Conservation (phyloP, 1,140 invertebrate species). For the Telenomus remus region DNA sequence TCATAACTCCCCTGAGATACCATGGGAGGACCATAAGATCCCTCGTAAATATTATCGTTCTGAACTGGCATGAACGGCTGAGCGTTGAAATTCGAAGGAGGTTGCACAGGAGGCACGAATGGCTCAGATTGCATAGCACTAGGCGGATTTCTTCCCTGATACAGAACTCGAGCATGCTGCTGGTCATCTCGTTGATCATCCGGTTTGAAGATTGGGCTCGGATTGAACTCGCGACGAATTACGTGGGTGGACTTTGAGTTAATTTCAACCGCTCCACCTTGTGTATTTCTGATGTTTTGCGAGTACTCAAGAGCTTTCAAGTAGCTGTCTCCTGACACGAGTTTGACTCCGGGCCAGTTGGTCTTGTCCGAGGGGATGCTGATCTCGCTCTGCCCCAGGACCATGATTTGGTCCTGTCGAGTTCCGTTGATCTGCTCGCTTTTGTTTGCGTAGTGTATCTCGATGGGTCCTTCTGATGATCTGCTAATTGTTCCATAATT, state of each 20-base stretch:
- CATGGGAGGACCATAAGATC: constrained; percentile 9
- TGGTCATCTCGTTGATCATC: constrained; percentile 1
- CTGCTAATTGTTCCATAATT: neutral
- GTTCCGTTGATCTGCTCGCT: constrained; percentile 4
- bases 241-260: constrained; percentile 46
- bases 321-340: constrained; percentile 68
- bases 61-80: neutral
- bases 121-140: constrained; percentile 1
- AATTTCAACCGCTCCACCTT: constrained; percentile 48
- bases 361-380: constrained; percentile 11
- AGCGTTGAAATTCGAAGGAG: constrained; percentile 20
- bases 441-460: constrained; percentile 26
- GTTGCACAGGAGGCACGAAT: constrained; percentile 29
- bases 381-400: constrained; percentile 34
- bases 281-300: constrained; percentile 67
- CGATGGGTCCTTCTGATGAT: neutral
- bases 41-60: constrained; percentile 9
- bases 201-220: constrained; percentile 27
- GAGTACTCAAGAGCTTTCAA: constrained; percentile 72
- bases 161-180: neutral
- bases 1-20: constrained; percentile 8
- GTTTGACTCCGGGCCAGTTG: constrained; percentile 25
- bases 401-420: constrained; percentile 39
- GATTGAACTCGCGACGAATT: constrained; percentile 62
- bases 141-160: neutral